These are phyloP conservation scores for Oreohelix idahoensis DNA, from an alignment of 1,140 invertebrate species.

Conservation along the genomic window DNA sequence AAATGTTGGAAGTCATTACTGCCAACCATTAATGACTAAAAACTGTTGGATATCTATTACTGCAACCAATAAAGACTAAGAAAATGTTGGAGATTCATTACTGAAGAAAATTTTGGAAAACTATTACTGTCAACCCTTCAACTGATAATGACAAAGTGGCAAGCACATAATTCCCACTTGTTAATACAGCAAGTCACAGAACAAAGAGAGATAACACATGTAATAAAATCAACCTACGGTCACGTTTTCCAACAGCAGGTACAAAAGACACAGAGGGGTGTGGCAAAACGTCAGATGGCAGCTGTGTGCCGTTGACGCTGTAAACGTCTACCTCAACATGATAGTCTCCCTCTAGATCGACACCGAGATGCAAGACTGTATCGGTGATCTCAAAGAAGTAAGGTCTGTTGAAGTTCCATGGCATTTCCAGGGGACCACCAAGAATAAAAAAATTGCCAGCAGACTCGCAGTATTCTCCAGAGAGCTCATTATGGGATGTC, in stretches of 20 bases:
- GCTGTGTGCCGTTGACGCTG: slow-evolving; percentile 44
- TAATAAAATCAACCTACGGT: slow-evolving; percentile 43
- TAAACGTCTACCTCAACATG: slow-evolving; percentile 33
- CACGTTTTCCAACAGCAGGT: slow-evolving; percentile 32
- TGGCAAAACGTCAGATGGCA: slow-evolving; percentile 29
- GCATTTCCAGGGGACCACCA: slow-evolving; percentile 48
- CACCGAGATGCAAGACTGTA: slow-evolving; percentile 21
- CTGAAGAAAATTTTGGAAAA: too few relatives aligned
- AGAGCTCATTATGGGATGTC: neutral
- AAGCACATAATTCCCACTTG: too few relatives aligned
- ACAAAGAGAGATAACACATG: neutral
- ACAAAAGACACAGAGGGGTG: slow-evolving; percentile 38
- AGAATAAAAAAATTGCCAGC: slow-evolving; percentile 52
- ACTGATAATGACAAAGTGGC: too few relatives aligned
- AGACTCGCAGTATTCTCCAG: slow-evolving; percentile 38
- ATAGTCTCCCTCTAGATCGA: slow-evolving; percentile 33
- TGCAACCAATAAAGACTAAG: too few relatives aligned
- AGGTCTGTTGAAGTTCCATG: slow-evolving; percentile 44
- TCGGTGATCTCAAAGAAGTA: slow-evolving; percentile 45
- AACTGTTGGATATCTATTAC: too few relatives aligned
- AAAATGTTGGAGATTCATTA: too few relatives aligned
- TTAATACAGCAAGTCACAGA: neutral
- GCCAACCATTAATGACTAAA: too few relatives aligned
- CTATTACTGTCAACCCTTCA: too few relatives aligned
- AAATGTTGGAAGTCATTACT: too few relatives aligned